A percentile compares a stretch with the other conserved stretches of the same genome.
Evolutionary conservation across 2,888 invertebrate species (phyloP).

Genomic region (Cynaeus angustus): DNA sequence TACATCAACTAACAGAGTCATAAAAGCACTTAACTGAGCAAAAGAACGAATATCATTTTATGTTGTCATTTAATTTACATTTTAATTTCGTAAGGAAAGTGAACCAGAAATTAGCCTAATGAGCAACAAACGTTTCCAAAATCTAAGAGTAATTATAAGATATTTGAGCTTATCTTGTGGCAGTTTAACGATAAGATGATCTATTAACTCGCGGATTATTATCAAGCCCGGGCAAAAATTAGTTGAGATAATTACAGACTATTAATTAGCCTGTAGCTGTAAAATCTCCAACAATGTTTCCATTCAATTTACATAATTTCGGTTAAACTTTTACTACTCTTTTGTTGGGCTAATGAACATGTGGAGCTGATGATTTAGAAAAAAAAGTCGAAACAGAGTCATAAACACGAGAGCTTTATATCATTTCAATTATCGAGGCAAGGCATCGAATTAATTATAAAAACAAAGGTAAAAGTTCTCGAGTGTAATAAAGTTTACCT

Average conservation of each 20-base stretch:
- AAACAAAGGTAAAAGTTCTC: constrained; percentile 41
- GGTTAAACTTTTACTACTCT: constrained; percentile 16
- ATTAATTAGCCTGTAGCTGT: constrained; percentile 25
- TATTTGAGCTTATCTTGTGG: no score
- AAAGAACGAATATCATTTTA: constrained; percentile 11
- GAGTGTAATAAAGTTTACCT: constrained; percentile 21
- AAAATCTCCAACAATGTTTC: constrained; percentile 12
- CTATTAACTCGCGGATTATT: constrained; percentile 4
- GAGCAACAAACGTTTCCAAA: constrained; percentile 6
- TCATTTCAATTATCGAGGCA: constrained; percentile 19
- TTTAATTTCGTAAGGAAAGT: constrained; percentile 31
- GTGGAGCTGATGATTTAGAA: constrained; percentile 25
- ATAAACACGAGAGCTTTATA: constrained; percentile 28
- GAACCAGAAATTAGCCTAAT: constrained; percentile 9
- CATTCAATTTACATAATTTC: constrained; percentile 30
- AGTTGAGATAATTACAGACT: constrained; percentile 11
- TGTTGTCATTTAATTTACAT: constrained; percentile 34
- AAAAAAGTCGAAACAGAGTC: constrained; percentile 13
- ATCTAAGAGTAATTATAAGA: no score
- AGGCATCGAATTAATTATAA: constrained; percentile 26
- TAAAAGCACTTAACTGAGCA: constrained; percentile 7
- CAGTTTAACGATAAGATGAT: constrained; percentile 27
- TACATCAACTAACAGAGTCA: background rate
- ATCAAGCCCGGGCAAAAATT: constrained; percentile 18
- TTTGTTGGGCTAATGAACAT: constrained; percentile 37